Percentiles rank a stretch among this genome's conserved stretches.
Conservation (phyloP, 1,140 invertebrate genomes). For the Trachelipus rathkii region DNA sequence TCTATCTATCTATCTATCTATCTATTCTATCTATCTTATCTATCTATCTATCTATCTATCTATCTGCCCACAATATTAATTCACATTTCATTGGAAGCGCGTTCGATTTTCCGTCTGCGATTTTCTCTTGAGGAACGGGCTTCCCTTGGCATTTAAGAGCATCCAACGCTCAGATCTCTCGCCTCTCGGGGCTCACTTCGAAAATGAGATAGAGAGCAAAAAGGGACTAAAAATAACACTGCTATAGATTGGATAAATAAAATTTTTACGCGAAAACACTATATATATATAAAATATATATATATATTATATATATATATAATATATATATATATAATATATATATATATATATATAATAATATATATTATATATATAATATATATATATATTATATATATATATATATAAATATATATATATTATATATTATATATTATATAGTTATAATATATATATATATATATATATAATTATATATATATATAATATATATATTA, state of each 20-base stretch:
- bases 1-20: no score
- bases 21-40: no score
- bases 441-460: no score
- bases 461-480: no score
- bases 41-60: no score
- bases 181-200: background rate
- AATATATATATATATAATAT: background rate
- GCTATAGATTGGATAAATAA: no score
- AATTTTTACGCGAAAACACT: background rate
- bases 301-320: constrained; percentile 10
- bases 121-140: background rate
- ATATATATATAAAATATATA: constrained; percentile 11
- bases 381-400: no score
- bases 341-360: background rate
- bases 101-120: background rate
- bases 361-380: no score
- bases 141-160: background rate
- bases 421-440: no score
- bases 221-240: no score
- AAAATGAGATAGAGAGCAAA: background rate
- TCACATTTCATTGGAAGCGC: background rate
- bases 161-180: background rate
- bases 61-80: background rate
- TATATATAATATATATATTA: no score
- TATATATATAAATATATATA: constrained; percentile 3